phyloP scores from a whole-genome alignment of 2,797 vertebrate species.

The Characodon lateralis region DNA sequence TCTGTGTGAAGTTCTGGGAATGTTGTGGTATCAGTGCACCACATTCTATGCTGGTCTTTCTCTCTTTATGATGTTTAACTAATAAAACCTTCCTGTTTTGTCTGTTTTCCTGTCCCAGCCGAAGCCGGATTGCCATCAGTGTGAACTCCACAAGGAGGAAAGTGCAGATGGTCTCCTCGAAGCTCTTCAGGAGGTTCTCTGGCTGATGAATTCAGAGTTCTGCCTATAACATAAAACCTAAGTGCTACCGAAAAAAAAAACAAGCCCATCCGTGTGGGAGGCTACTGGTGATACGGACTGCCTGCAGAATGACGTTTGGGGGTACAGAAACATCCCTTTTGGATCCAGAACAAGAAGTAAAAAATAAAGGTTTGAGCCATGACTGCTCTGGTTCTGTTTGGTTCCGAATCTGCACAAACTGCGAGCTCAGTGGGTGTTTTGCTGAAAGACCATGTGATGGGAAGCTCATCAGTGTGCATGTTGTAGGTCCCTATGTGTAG shows the following conservation, averaged over 20 bases:
- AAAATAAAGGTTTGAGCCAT: neutral
- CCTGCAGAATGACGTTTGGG: neutral
- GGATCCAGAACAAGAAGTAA: neutral
- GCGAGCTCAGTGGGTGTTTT: neutral
- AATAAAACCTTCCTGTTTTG: neutral
- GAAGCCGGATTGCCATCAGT: constrained; percentile 40
- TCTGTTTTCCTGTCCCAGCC: constrained; percentile 23
- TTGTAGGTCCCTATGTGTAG: neutral
- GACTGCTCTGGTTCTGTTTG: neutral
- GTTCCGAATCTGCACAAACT: neutral
- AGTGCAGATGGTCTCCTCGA: constrained; percentile 17
- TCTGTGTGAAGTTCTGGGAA: neutral
- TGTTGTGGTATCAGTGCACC: neutral
- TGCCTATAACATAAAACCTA: neutral
- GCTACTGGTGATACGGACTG: too few relatives aligned
- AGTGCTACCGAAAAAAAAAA: too few relatives aligned
- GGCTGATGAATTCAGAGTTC: constrained; percentile 6
- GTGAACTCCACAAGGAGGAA: constrained; percentile 55
- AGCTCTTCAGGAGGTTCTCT: neutral
- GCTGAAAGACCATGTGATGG: too few relatives aligned
- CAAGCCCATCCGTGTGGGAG: too few relatives aligned
- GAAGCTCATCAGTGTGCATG: neutral
- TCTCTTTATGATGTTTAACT: neutral
- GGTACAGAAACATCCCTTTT: neutral
- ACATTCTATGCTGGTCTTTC: neutral